These are phyloP conservation scores for Agonopterix subpropinquella DNA, from an alignment of 2,888 invertebrate species.

Conservation along the genomic window DNA sequence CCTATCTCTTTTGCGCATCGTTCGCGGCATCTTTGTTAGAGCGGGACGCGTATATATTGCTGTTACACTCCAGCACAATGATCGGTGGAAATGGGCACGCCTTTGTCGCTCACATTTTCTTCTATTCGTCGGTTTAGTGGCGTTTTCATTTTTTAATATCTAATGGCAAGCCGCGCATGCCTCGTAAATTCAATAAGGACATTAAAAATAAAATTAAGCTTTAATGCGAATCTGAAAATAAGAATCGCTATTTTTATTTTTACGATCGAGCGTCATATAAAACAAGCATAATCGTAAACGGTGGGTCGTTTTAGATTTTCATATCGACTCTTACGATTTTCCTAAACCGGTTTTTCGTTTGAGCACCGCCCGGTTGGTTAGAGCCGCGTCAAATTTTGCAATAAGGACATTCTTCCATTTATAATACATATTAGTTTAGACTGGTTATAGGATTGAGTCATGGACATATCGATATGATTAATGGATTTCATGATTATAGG, in stretches of 20 bases:
- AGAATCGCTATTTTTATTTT: constrained; percentile 11
- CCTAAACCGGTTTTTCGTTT: constrained; percentile 24
- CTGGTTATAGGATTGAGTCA: constrained; percentile 19
- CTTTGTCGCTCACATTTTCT: constrained; percentile 58
- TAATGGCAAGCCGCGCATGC: constrained; percentile 45
- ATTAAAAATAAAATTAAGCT: constrained; percentile 3
- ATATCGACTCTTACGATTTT: constrained; percentile 26
- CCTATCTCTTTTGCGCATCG: constrained; percentile 66
- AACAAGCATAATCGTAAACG: constrained; percentile 15
- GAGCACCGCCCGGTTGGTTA: constrained; percentile 9
- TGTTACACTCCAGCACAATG: constrained; percentile 51
- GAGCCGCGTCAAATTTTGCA: constrained; percentile 30
- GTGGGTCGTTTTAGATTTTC: constrained; percentile 20
- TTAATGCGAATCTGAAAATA: constrained; percentile 6
- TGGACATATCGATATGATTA: constrained; percentile 14
- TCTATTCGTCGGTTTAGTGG: constrained; percentile 43
- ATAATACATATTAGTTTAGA: constrained; percentile 15
- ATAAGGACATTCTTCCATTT: constrained; percentile 33
- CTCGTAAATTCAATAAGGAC: constrained; percentile 11
- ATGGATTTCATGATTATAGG: too few species aligned
- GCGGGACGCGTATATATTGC: constrained; percentile 26
- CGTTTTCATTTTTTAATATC: constrained; percentile 29
- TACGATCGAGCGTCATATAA: constrained; percentile 12
- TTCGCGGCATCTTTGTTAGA: constrained; percentile 51
- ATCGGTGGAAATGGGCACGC: constrained; percentile 46